phyloP scores from a whole-genome alignment of 2,888 invertebrate genomes.

The Drosophila mercatorum region DNA sequence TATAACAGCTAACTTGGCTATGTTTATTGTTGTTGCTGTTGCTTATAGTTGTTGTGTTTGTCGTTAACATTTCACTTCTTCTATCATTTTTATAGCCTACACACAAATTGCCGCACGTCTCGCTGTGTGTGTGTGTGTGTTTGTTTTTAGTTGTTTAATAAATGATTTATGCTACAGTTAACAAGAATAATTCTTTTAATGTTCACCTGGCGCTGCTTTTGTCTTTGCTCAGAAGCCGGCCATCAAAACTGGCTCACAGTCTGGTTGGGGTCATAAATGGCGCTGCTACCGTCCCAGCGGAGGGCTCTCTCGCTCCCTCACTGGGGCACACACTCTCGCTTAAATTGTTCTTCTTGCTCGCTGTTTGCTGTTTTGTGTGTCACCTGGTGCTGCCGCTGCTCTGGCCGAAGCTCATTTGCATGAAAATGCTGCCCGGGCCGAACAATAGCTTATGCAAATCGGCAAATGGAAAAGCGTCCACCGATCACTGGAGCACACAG shows the following conservation, averaged over 20 bases:
- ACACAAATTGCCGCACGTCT: conserved; percentile 34
- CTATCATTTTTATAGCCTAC: conserved; percentile 46
- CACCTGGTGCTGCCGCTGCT: conserved; percentile 17
- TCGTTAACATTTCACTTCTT: conserved; percentile 53
- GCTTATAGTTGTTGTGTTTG: conserved; percentile 23
- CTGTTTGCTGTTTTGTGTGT: conserved; percentile 32
- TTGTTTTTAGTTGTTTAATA: conserved; percentile 40
- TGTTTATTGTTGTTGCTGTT: conserved; percentile 38
- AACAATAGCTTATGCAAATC: conserved; percentile 46
- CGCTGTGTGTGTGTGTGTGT: conserved; percentile 2
- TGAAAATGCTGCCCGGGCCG: conserved; percentile 27
- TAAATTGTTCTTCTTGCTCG: conserved; percentile 14
- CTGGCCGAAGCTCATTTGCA: conserved; percentile 36
- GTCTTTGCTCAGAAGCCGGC: conserved; percentile 27
- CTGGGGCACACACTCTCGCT: conserved; percentile 46
- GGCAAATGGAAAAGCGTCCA: conserved; percentile 40
- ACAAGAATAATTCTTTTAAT: conserved; percentile 73
- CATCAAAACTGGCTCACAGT: conserved; percentile 64
- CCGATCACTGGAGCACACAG: conserved; percentile 21
- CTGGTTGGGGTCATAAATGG: conserved; percentile 35
- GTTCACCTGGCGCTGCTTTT: conserved; percentile 25
- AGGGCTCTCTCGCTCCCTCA: conserved; percentile 10
- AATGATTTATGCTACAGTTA: conserved; percentile 68
- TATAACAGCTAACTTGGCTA: conserved; percentile 61
- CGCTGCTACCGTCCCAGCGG: conserved; percentile 29